Evolutionary conservation across 2,113 vertebrate genomes (phyloP), one percentile per base, ranked within the genome.

Genomic region (Trematocara stigmaticum): DNA sequence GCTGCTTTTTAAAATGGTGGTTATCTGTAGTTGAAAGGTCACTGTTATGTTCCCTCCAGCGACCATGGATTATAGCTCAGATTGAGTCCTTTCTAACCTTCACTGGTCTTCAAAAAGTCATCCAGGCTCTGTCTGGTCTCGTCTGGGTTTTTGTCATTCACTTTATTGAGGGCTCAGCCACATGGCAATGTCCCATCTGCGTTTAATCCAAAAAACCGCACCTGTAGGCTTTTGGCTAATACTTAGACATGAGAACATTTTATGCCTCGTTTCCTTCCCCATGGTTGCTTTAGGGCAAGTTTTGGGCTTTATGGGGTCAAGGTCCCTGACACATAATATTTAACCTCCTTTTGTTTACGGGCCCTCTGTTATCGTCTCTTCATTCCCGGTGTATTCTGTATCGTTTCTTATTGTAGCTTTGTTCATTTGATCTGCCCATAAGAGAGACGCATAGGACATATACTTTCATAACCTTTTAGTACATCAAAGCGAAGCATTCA

Each of bases 11-110:
- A 34, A 34, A 76, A 76, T 12, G 26, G 45, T 76, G 26, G 45
- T 76, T 84, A 53, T 53, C 20, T 55, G 53, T 52, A 10, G 38
- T 82, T 78, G 61, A 80, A 82, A 86, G 80, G 78, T 86, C 78
- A 76, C 15, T 1, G 10, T 13, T 85, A 47, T 71, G 23, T 84
- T 82, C 66, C 20, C 35, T 16, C 47, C 11, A 18, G 52, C 59
- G n/a, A 13, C 40, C 52, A 6, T n/a, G 59, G 84, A 91, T 92
- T 83, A 82, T 31, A 40, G 76, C 55, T 82, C 26, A 66, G 31
- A 88, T 79, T 56, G 81, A 87, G 79, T 83, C 35, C 81, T 83
- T 31, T 81, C 49, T 87, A 79, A 89, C 87, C 90, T 90, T 89
- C 79, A 79, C 23, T 45, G 79, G 64, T 85, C 84, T 78, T 47